These are phyloP conservation scores for Drosophila merina DNA, from an alignment of 2,888 invertebrate genomes.

Conservation along the genomic window DNA sequence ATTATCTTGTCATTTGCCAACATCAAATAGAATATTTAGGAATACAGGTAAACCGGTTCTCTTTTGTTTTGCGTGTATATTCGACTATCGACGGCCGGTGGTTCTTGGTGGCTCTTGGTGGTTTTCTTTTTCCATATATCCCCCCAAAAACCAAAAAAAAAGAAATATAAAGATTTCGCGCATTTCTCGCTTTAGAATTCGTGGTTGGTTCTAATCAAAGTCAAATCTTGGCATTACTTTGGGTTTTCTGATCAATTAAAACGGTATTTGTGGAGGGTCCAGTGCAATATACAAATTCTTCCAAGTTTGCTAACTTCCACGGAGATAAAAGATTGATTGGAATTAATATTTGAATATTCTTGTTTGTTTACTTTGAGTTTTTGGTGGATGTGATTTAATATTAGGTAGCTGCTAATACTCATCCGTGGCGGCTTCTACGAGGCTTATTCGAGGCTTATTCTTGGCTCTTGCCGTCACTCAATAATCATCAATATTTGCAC, in stretches of 20 bases:
- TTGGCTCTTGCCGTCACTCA: constrained; percentile 47
- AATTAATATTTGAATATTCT: not conserved
- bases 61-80: constrained; percentile 64
- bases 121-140: constrained; percentile 33
- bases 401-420: constrained; percentile 19
- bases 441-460: constrained; percentile 35
- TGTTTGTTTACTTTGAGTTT: constrained; percentile 11
- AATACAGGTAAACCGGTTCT: constrained; percentile 80
- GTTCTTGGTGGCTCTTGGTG: constrained; percentile 47
- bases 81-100: constrained; percentile 40
- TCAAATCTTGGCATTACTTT: constrained; percentile 40
- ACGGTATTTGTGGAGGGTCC: constrained; percentile 17
- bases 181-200: constrained; percentile 65
- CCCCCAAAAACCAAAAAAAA: constrained; percentile 7
- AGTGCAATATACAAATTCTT: not conserved
- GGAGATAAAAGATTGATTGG: not conserved
- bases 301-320: not conserved
- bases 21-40: constrained; percentile 82
- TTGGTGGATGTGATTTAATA: constrained; percentile 15
- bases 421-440: constrained; percentile 18
- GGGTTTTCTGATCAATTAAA: constrained; percentile 25
- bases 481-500: constrained; percentile 27
- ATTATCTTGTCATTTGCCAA: constrained; percentile 83
- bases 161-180: constrained; percentile 53
- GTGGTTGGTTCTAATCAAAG: constrained; percentile 58